A percentile compares a stretch with the other conserved stretches of the same genome.
phyloP scores from a whole-genome alignment of 2,797 vertebrate genomes.

The Silurus lanzhouensis region DNA sequence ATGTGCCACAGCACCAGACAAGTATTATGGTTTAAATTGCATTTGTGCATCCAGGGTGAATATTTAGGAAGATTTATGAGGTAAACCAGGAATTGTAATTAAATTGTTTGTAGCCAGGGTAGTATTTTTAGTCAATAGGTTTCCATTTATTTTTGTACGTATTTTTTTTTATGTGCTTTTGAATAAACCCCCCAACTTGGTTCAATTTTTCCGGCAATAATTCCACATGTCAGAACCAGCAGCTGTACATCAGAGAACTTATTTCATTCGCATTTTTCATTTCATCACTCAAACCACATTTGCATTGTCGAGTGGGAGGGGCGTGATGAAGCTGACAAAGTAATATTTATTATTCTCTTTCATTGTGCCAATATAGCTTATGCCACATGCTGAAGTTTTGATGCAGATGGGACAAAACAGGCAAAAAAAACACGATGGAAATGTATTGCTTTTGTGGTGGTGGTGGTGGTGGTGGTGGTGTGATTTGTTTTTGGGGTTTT shows the following conservation, averaged over 20 bases:
- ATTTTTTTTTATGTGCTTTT: no score
- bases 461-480: no score
- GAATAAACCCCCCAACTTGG: background rate
- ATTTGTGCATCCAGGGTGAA: background rate
- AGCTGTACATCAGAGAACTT: background rate
- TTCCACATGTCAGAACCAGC: background rate
- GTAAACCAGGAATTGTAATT: background rate
- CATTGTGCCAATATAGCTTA: constrained; percentile 53
- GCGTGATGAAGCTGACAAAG: constrained; percentile 38
- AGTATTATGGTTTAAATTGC: background rate
- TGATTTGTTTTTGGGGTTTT: no score
- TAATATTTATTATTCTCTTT: constrained; percentile 55
- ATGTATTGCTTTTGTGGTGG: background rate
- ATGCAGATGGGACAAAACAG: constrained; percentile 33
- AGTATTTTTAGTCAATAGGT: background rate
- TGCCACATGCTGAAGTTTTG: constrained; percentile 39
- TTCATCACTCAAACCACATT: constrained; percentile 4
- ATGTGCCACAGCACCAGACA: background rate
- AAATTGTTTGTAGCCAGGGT: background rate
- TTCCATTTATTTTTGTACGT: background rate
- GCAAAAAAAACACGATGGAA: background rate
- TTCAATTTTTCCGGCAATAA: background rate
- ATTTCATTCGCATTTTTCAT: constrained; percentile 2
- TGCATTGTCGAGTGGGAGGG: constrained; percentile 14
- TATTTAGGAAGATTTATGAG: background rate